Evolutionary conservation across 1,140 invertebrate genomes (phyloP), one percentile per base, ranked within the genome.

Genomic region (Agraylea sexmaculata): DNA sequence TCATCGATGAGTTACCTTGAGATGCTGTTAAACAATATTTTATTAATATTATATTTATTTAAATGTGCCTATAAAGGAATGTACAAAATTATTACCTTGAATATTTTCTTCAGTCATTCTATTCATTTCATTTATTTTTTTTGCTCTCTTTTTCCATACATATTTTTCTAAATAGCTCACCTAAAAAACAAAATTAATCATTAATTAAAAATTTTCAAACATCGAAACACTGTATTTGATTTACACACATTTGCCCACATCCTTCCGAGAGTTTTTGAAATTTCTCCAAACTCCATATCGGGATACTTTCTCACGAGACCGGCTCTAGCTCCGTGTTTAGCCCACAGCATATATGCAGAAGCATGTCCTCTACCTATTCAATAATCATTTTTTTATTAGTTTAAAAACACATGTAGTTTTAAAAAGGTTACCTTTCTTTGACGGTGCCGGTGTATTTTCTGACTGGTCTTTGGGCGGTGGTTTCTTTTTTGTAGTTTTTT

Each of bases 271-370:
- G 78, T 67, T 57, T 84, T 83, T 23, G 83, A 85, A 38, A 85
- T 80, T 39, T 75, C 71, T 7, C 80, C 73, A 63, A 87, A 87
- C 68, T 89, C 84, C 66, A 88, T 74, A 47, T 82, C 75, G 11
- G 85, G 83, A 64, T 78, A 71, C 51, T 77, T 70, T 43, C 74
- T 68, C 21, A 80, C 59, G 43, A 87, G 68, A 45, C 78, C 75
- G 49, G 80, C 77, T 31, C 87, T 69, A 20, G 84, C 73, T 21
- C 83, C 73, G 54, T 87, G 82, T 52, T 83, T 80, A 4, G 85
- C 83, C 85, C 87, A 91, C 50, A 91, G 64, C 77, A 87, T 88
- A 60, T 91, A 92, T 1, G 87, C 87, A 2, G 87, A 89, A 41
- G 85, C 80, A 44, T 83, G 67, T 4, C 78, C 73, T 65, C 82